Evolutionary conservation across 2,797 vertebrate genomes (phyloP).

Genomic region (Eulemur albifrons): DNA sequence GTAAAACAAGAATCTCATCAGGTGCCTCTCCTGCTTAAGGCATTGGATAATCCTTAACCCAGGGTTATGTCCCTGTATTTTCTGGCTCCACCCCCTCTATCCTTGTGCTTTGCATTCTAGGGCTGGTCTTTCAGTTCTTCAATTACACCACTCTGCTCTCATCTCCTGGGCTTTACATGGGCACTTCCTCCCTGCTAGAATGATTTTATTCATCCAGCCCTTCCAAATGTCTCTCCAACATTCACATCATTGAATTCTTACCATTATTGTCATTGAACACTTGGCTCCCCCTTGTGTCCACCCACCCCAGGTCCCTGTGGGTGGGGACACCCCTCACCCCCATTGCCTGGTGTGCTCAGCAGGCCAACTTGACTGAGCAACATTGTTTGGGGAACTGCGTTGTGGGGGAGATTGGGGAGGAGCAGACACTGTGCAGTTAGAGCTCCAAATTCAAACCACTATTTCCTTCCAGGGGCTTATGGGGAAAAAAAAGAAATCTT

Average conservation of each 20-base stretch:
- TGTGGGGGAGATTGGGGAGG: accelerated
- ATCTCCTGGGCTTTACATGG: not conserved
- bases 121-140: not conserved
- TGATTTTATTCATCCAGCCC: not conserved
- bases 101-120: not conserved
- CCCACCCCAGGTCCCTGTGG: not conserved
- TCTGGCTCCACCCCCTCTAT: not conserved
- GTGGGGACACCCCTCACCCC: not conserved
- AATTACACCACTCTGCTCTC: not conserved
- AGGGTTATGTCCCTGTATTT: not conserved
- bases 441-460: not conserved
- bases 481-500: not conserved
- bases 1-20: not conserved
- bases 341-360: not conserved
- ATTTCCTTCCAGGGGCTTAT: not conserved
- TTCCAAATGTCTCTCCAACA: not conserved
- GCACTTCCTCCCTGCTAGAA: not conserved
- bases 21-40: not conserved
- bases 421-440: not conserved
- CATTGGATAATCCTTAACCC: not conserved
- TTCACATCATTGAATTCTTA: not conserved
- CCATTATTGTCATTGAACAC: not conserved
- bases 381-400: not conserved
- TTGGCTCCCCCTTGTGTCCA: not conserved
- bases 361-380: not conserved